Evolutionary conservation across 23 tunicate genomes (phyloP).

Genomic region (Aplidium turbinatum): DNA sequence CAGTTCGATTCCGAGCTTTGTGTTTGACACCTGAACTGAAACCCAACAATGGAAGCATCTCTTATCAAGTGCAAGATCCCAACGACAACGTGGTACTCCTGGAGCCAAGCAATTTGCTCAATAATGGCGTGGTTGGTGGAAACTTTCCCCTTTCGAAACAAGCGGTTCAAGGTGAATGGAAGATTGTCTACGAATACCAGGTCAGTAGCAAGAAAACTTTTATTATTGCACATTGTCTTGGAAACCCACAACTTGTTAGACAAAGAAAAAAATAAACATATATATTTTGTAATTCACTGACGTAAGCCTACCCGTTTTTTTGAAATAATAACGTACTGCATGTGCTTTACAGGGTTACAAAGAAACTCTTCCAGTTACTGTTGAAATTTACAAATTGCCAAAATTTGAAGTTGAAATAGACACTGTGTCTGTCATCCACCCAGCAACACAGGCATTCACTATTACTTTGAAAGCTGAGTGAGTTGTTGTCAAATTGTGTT

Average conservation of each 20-base stretch:
- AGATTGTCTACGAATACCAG: constrained; percentile 22
- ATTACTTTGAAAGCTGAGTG: constrained; percentile 44
- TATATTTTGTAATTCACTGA: too few species aligned
- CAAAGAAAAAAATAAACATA: too few species aligned
- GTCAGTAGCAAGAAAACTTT: background rate
- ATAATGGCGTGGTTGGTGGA: constrained; percentile 74
- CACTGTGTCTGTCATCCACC: constrained; percentile 36
- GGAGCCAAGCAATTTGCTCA: constrained; percentile 31
- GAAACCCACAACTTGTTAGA: too few species aligned
- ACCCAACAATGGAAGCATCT: constrained; percentile 47
- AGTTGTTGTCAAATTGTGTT: too few species aligned
- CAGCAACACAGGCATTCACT: constrained; percentile 20
- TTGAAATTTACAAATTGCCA: constrained; percentile 66
- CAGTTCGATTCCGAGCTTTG: constrained; percentile 88
- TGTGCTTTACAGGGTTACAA: constrained; percentile 37
- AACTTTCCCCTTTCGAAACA: constrained; percentile 59
- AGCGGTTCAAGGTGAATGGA: constrained; percentile 56
- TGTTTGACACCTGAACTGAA: constrained; percentile 53
- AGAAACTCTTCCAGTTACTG: constrained; percentile 32
- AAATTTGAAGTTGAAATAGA: constrained; percentile 78
- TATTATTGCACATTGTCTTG: too few species aligned
- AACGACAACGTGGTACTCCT: constrained; percentile 56
- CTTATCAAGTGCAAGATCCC: constrained; percentile 76
- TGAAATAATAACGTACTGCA: too few species aligned
- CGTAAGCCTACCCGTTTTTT: too few species aligned